phyloP scores from a whole-genome alignment of 2,113 vertebrate species.

The Etia nguti region DNA sequence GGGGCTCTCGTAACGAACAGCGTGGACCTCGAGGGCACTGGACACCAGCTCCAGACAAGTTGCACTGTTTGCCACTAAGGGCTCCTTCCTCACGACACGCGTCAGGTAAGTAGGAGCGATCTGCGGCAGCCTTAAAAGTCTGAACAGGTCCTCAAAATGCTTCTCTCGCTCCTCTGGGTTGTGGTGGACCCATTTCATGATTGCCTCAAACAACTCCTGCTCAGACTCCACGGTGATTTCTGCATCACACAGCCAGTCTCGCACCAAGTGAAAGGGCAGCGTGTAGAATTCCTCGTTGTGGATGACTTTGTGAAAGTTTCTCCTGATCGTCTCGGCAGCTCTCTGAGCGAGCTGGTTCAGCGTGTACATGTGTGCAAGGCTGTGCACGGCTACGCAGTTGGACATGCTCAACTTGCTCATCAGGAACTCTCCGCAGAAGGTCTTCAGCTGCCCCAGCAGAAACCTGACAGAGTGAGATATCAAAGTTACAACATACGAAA shows the following conservation, averaged over 20 bases:
- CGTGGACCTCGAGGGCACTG: slow-evolving; percentile 86
- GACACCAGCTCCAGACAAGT: slow-evolving; percentile 81
- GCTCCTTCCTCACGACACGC: slow-evolving; percentile 82
- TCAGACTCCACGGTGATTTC: slow-evolving; percentile 93
- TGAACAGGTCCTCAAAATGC: slow-evolving; percentile 91
- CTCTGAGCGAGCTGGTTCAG: slow-evolving; percentile 85
- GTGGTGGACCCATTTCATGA: slow-evolving; percentile 87
- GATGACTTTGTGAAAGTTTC: slow-evolving; percentile 90
- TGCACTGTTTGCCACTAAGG: slow-evolving; percentile 76
- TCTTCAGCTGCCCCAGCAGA: slow-evolving; percentile 85
- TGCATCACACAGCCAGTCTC: slow-evolving; percentile 88
- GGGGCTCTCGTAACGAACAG: slow-evolving; percentile 81
- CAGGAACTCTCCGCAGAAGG: slow-evolving; percentile 90
- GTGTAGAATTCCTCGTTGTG: slow-evolving; percentile 90
- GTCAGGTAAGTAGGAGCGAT: slow-evolving; percentile 90
- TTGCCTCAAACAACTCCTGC: slow-evolving; percentile 86
- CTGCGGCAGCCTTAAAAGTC: slow-evolving; percentile 84
- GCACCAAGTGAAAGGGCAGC: slow-evolving; percentile 86
- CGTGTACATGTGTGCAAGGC: slow-evolving; percentile 93
- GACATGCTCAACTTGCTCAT: slow-evolving; percentile 90
- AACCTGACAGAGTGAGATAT: slow-evolving; percentile 73
- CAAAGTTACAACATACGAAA: neutral
- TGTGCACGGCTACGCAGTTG: slow-evolving; percentile 92
- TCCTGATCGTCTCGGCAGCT: slow-evolving; percentile 86
- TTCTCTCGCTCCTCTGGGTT: slow-evolving; percentile 78